These are phyloP conservation scores for human DNA, from an alignment of 2,113 vertebrate species.

Conservation along the genomic window DNA sequence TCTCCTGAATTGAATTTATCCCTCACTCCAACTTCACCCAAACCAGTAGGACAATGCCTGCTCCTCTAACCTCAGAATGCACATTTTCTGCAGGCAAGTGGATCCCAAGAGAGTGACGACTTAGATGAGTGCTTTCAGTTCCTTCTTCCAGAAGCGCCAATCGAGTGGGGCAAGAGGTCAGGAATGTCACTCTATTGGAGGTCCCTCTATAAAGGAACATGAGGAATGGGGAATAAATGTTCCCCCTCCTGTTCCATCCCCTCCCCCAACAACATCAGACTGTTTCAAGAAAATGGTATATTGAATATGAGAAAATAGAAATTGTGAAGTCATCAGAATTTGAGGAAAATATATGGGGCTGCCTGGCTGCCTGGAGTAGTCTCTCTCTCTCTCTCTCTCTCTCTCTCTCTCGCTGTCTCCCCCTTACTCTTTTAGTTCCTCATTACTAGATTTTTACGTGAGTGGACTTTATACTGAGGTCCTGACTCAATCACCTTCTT, in stretches of 20 bases:
- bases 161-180: background rate
- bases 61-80: background rate
- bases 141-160: background rate
- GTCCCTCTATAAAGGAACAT: background rate
- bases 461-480: background rate
- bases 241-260: background rate
- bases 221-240: background rate
- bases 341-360: background rate
- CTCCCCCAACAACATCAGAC: background rate
- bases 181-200: background rate
- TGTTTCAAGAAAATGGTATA: background rate
- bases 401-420: fast-evolving
- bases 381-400: too few relatives aligned
- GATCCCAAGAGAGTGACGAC: background rate
- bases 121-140: background rate
- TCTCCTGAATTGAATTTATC: background rate
- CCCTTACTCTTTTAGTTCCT: too few relatives aligned
- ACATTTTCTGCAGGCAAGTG: background rate
- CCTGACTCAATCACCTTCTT: background rate
- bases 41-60: background rate
- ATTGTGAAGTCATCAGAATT: background rate
- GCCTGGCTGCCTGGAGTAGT: background rate
- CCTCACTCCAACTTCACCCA: background rate
- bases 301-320: background rate
- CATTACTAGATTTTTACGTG: background rate